Evolutionary conservation across 1,140 invertebrate genomes (phyloP), one percentile per base, ranked within the genome.

Genomic region (Cotesia chilonis): DNA sequence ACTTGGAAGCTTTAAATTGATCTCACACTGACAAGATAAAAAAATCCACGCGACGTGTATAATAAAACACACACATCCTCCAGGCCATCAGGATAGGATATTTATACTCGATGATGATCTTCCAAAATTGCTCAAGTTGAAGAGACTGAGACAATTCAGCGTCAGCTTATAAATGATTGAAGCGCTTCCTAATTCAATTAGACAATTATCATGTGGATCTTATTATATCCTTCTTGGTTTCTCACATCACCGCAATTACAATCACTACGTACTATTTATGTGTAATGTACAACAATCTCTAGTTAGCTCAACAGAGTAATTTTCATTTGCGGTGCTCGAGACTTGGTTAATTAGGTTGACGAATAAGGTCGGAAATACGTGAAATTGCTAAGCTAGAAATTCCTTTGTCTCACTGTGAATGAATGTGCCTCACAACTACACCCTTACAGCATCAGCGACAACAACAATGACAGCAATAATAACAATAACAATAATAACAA

Each of bases 261-360:
- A 14, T 12, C 4, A 12, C 54, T 20, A 28, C 28, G 9, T 59
- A 10, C 4, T 47, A 41, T n/a, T 12, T 64, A 51, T 52, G 41
- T 51, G n/a, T 52, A 55, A 20, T 51, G 28, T 20, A 51, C 64
- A 35, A 54, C 66, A 68, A 68, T 54, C 51, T 68, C 51, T 55
- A 54, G 66, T 68, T 68, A 55, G 51, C 52, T 68, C 66, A 68
- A 68, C 66, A 20, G 54, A 17, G 66, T 68, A 68, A 68, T 68
- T 68, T 68, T 51, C 66, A 68, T 68, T 68, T 68, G 20, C 35
- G 66, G 66, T 51, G 54, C 51, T 55, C 66, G 66, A 68, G 66
- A 68, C 66, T 68, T 68, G 66, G 47, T 68, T 68, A 68, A 68
- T 68, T 68, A 68, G 52, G 66, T 68, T 68, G 66, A 68, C 66